A percentile compares a stretch with the other conserved stretches of the same genome.
phyloP scores from a whole-genome alignment of 1,140 invertebrate genomes.

The Solen grandis region DNA sequence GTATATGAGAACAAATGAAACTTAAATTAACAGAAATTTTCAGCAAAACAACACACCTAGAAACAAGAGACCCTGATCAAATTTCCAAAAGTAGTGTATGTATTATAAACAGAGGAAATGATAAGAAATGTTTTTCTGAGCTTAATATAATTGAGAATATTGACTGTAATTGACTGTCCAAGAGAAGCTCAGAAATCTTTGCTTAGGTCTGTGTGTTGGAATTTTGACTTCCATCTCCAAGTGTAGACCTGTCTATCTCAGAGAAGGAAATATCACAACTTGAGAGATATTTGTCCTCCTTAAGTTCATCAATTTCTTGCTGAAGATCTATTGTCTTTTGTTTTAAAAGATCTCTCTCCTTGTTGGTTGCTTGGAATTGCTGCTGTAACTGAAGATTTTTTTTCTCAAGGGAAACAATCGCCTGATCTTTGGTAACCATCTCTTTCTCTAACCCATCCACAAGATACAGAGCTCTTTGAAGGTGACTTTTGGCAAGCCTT shows the following conservation, averaged over 20 bases:
- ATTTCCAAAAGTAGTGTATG: no score
- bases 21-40: no score
- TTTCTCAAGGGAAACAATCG: background rate
- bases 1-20: no score
- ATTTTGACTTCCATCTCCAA: background rate
- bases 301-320: slow-evolving; percentile 2
- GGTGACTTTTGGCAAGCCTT: background rate
- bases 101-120: background rate
- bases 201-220: background rate
- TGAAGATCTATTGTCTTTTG: background rate
- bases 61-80: no score
- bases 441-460: background rate
- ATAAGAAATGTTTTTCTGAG: background rate
- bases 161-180: background rate
- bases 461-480: background rate
- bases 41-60: no score
- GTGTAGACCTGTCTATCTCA: background rate
- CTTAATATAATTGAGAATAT: background rate
- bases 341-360: background rate
- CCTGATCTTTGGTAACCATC: background rate
- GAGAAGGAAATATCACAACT: background rate
- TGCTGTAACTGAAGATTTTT: slow-evolving; percentile 13
- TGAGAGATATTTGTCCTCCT: background rate
- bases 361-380: background rate
- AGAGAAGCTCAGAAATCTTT: background rate